Evolutionary conservation across 2,797 vertebrate species (phyloP).

Genomic region (Melanotaenia pygmaea): DNA sequence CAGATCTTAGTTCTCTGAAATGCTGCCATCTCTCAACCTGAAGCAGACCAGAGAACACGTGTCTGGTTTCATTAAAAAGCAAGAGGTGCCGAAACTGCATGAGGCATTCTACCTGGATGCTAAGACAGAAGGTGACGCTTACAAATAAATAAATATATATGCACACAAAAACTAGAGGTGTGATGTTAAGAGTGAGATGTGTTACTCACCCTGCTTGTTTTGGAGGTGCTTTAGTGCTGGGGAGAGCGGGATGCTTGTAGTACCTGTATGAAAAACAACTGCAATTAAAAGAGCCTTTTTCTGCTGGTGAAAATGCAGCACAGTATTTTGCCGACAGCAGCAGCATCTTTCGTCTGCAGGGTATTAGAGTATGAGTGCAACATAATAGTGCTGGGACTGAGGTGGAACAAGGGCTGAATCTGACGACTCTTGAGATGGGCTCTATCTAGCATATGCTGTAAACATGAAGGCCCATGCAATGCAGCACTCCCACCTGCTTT

Average conservation of each 20-base stretch:
- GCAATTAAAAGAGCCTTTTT: constrained; percentile 84
- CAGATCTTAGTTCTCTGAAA: constrained; percentile 74
- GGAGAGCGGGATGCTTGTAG: constrained; percentile 86
- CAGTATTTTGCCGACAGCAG: constrained; percentile 77
- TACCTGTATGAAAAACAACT: constrained; percentile 88
- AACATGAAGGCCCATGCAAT: constrained; percentile 46
- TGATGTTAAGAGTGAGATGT: constrained; percentile 57
- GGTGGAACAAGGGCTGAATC: constrained; percentile 61
- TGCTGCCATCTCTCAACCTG: constrained; percentile 67
- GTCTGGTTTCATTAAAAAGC: constrained; percentile 72
- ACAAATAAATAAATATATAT: constrained; percentile 26
- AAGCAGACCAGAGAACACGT: constrained; percentile 67
- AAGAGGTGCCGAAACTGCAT: constrained; percentile 44
- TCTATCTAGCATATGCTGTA: constrained; percentile 46
- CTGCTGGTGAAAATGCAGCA: constrained; percentile 84
- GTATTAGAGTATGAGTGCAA: constrained; percentile 70
- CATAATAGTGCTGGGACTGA: constrained; percentile 72
- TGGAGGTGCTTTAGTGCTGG: constrained; percentile 88
- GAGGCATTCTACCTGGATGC: constrained; percentile 48
- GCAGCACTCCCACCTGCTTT: constrained; percentile 45
- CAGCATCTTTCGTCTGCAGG: constrained; percentile 72
- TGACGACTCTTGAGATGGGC: constrained; percentile 59
- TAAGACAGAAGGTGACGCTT: constrained; percentile 51
- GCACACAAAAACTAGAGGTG: constrained; percentile 42
- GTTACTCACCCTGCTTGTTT: constrained; percentile 89